Evolutionary conservation across 2,113 vertebrate genomes (phyloP).

Genomic region (Albula goreensis): DNA sequence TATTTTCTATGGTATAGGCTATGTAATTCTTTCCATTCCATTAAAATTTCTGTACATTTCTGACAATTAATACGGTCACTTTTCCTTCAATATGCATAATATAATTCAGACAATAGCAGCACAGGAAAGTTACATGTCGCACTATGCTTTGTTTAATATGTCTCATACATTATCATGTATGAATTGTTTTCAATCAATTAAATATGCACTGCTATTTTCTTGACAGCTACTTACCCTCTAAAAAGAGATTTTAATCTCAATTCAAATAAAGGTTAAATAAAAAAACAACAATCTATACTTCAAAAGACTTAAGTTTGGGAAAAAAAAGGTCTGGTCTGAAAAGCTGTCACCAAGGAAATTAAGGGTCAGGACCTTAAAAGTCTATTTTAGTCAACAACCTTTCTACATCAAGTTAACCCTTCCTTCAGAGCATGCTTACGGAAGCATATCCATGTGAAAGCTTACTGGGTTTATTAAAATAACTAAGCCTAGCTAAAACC

Average conservation of each 20-base stretch:
- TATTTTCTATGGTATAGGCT: too few relatives aligned
- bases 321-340: neutral
- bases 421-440: neutral
- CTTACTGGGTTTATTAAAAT: neutral
- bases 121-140: too few relatives aligned
- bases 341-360: neutral
- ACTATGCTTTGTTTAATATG: too few relatives aligned
- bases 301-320: neutral
- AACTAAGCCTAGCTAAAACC: neutral
- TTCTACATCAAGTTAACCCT: neutral
- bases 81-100: too few relatives aligned
- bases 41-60: too few relatives aligned
- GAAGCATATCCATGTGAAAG: neutral
- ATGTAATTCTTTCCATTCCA: too few relatives aligned
- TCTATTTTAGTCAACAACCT: neutral
- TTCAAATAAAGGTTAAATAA: neutral
- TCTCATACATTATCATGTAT: neutral
- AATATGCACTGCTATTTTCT: neutral
- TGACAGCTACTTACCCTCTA: neutral
- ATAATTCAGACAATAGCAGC: too few relatives aligned
- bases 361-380: neutral
- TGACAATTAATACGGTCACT: too few relatives aligned
- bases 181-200: neutral
- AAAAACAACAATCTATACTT: neutral
- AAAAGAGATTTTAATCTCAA: neutral